Conservation (phyloP, 2,888 invertebrate species). For the Sesamia inferens region DNA sequence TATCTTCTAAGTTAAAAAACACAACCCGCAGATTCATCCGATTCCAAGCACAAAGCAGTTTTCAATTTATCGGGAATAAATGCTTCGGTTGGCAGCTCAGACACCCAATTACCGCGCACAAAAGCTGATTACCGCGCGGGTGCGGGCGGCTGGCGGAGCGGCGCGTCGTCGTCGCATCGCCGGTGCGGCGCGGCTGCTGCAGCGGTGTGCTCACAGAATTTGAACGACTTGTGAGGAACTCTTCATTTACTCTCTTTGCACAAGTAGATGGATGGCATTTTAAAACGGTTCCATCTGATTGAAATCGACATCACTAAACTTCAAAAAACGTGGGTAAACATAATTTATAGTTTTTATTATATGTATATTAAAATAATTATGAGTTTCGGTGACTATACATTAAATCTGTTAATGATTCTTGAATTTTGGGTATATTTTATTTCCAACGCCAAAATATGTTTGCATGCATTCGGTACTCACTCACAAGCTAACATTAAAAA, state of each 20-base stretch:
- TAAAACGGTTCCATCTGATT: slow-evolving; percentile 74
- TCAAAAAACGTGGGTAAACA: slow-evolving; percentile 4
- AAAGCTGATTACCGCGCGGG: slow-evolving; percentile 89
- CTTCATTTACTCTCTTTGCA: slow-evolving; percentile 83
- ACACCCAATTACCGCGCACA: slow-evolving; percentile 90
- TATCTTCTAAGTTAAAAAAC: slow-evolving; percentile 70
- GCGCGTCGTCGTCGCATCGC: slow-evolving; percentile 61
- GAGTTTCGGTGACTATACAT: background rate
- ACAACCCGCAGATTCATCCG: slow-evolving; percentile 80
- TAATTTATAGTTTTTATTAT: background rate
- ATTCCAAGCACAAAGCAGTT: slow-evolving; percentile 87
- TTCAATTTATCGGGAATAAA: slow-evolving; percentile 90
- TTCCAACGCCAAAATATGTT: background rate
- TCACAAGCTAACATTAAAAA: background rate
- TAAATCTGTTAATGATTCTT: background rate
- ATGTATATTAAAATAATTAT: background rate
- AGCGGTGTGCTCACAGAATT: slow-evolving; percentile 78
- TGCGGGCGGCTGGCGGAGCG: slow-evolving; percentile 74
- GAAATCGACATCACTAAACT: slow-evolving; percentile 71
- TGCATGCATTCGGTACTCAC: background rate
- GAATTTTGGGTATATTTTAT: background rate
- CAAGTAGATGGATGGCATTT: slow-evolving; percentile 70
- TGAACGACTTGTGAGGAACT: slow-evolving; percentile 83
- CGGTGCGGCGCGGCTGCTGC: slow-evolving; percentile 59
- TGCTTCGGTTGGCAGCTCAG: slow-evolving; percentile 89